Evolutionary conservation across 2,113 vertebrate genomes (phyloP).

Genomic region (Paedocypris sp.): DNA sequence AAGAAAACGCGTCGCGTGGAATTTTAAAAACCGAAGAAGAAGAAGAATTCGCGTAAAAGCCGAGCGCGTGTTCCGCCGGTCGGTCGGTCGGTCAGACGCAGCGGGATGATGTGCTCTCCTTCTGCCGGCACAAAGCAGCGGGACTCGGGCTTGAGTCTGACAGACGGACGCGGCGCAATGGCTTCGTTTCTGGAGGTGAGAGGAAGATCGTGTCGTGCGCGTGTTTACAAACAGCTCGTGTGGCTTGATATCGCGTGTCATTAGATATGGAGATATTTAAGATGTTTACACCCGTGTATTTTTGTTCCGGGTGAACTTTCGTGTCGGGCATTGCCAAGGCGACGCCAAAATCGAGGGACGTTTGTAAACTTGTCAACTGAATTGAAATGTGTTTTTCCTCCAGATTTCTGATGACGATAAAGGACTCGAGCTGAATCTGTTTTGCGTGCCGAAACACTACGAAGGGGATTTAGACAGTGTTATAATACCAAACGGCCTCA

Average conservation of each 20-base stretch:
- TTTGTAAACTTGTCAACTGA: neutral
- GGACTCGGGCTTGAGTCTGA: constrained; percentile 27
- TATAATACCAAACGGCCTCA: constrained; percentile 72
- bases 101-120: constrained; percentile 6
- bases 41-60: too few species aligned
- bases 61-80: too few species aligned
- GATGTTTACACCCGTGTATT: too few species aligned
- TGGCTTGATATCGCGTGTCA: neutral
- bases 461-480: constrained; percentile 67
- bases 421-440: constrained; percentile 61
- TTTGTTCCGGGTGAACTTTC: too few species aligned
- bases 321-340: too few species aligned
- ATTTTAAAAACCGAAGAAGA: too few species aligned
- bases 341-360: too few species aligned
- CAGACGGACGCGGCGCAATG: constrained; percentile 39
- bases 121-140: constrained; percentile 8
- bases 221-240: too few species aligned
- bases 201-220: neutral
- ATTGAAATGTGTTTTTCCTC: constrained; percentile 3
- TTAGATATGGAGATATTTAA: too few species aligned
- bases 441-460: constrained; percentile 68
- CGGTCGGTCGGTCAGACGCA: too few species aligned
- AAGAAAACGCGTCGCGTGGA: constrained; percentile 28
- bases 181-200: constrained; percentile 60
- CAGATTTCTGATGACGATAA: constrained; percentile 64